Evolutionary conservation across 2,113 vertebrate species (phyloP), one percentile per base, ranked within the genome.

Genomic region (Chunga burmeisteri): DNA sequence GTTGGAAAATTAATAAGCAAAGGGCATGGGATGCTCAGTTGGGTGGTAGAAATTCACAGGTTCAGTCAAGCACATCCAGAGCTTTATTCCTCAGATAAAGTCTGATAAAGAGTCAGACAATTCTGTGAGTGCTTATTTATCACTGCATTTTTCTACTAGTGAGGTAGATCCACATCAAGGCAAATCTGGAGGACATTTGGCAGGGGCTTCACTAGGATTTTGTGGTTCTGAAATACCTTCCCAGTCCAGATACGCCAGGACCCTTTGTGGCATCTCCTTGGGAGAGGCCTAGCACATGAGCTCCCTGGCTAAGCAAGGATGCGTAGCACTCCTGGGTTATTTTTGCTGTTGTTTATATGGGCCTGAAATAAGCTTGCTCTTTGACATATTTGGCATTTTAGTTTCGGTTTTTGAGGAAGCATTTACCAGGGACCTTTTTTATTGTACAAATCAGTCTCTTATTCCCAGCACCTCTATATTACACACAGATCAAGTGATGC

Each of bases 401-500:
- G 53, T 44, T 74, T 18, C 0, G 0, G 2, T 27, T 9, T 10
- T 18, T 30, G 40, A 90, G 50, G 86, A 36, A 74, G 50, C 21
- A 6, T 40, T 82, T 46, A 73, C 47, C 59, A 73, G 49, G 26
- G 61, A 29, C 3, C 23, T 34, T 47, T 40, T 27, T 13, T 11
- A 30, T 23, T 11, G 49, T 7, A 16, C 5, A 61, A 29, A 59
- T 4, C 71, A 68, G 30, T 13, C 36, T 67, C 38, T 50, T 21
- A 42, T 7, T 56, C 61, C 61, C 74, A 46, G 59, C 16, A 40
- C 6, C 68, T 61, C 70, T 6, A 6, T 2, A 30, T 21, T 13
- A 18, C 23, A 34, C 63, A 9, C 15, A 22, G 21, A 15, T 26
- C 52, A 50, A 19, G 30, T 0, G 0, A 46, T 0, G 14, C 1